Base-by-base conservation (phyloP, 1,140 invertebrate genomes). In the Cryptotermes secundus region DNA sequence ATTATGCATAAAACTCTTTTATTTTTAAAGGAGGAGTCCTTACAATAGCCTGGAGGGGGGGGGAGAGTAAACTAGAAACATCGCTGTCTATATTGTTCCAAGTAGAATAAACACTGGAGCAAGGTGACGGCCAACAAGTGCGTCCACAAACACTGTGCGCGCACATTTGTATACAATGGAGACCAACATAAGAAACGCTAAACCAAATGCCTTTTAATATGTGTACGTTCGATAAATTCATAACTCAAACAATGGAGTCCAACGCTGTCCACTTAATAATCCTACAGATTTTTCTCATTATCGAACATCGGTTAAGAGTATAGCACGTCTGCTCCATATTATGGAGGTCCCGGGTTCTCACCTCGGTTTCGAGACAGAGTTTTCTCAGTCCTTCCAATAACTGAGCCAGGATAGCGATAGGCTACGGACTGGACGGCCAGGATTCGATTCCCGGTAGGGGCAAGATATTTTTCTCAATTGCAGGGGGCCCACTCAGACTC, bases 121-220 rank as follows among this genome's bases (percentile, higher is more conserved):
- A 19, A 49, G 38, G 45, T 49, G 45, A 72, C n/a, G 26, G 26
- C 26, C 59, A 31, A 16, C 59, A 72, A n/a, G 59, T 72, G 1
- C 59, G 6, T 72, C 59, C 59, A 72, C 59, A 72, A 72, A 72
- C 45, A 49, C 45, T 45, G 45, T 31, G 31, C 59, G 16, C 59
- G n/a, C 59, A 31, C 59, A 72, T 72, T 72, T 72, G 59, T 72
- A n/a, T 72, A 72, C 59, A 72, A 72, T 72, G 59, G 59, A 31
- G 31, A n/a, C n/a, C 1, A 49, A 49, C 45, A 49, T 19, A 22
- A 49, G 45, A 19, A 4, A 72, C 59, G 59, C 59, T 31, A 72
- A 72, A 72, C 59, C n/a, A 72, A 72, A 72, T 31, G 59, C n/a
- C 59, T 72, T 22, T 72, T 72, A 72, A 72, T 72, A 31, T 72